Evolutionary conservation across 2,888 invertebrate species (phyloP).

Genomic region (Gymnoscelis rufifasciata): DNA sequence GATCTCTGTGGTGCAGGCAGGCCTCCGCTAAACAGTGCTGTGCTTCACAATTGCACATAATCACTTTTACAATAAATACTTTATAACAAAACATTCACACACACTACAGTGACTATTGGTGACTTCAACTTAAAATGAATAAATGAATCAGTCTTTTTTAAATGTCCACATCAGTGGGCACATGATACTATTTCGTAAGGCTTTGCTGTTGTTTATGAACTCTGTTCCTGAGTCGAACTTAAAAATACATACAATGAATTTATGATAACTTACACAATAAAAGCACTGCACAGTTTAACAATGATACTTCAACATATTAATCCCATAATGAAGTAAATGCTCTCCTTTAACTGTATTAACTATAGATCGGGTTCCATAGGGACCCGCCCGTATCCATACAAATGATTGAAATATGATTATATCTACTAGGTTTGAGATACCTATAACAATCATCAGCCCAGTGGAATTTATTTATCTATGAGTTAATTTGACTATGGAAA

Average conservation of each 20-base stretch:
- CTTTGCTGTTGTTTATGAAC: constrained; percentile 49
- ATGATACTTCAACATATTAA: constrained; percentile 58
- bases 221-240: constrained; percentile 74
- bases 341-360: constrained; percentile 32
- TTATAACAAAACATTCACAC: constrained; percentile 52
- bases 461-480: constrained; percentile 30
- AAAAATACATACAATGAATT: constrained; percentile 44
- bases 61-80: constrained; percentile 57
- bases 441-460: constrained; percentile 46
- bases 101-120: constrained; percentile 52
- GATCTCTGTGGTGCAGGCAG: constrained; percentile 52
- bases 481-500: constrained; percentile 39
- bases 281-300: constrained; percentile 67
- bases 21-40: constrained; percentile 25
- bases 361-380: constrained; percentile 40
- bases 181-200: constrained; percentile 50
- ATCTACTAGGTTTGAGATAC: constrained; percentile 32
- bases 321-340: constrained; percentile 38
- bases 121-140: constrained; percentile 73
- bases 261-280: constrained; percentile 31
- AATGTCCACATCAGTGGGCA: constrained; percentile 51
- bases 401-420: constrained; percentile 40
- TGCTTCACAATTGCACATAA: constrained; percentile 34
- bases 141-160: constrained; percentile 76
- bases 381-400: constrained; percentile 38